phyloP scores from a whole-genome alignment of 1,140 invertebrate species.

The Cotesia vestalis region DNA sequence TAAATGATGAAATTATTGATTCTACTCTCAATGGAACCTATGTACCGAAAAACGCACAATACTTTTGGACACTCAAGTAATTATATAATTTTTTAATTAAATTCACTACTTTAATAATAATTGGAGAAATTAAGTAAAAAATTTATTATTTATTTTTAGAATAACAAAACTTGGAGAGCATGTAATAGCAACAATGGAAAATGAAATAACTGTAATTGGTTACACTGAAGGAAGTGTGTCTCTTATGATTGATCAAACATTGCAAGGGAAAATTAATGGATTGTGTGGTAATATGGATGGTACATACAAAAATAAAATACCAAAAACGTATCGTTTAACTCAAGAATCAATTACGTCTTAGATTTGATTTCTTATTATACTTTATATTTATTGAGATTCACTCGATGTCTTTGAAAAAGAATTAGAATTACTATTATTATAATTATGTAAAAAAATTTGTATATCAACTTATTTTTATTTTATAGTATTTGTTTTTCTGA shows the following conservation, averaged over 20 bases:
- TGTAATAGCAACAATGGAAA: constrained; percentile 36
- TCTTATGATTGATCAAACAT: constrained; percentile 21
- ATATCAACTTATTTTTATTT: no score
- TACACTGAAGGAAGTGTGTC: constrained; percentile 38
- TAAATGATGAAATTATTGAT: constrained; percentile 42
- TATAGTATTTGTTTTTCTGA: no score
- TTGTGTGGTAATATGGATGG: constrained; percentile 47
- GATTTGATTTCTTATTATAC: no score
- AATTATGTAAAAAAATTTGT: no score
- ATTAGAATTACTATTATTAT: no score
- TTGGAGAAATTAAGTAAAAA: no score
- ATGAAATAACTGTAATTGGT: constrained; percentile 31
- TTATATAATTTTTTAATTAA: no score
- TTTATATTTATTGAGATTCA: background rate
- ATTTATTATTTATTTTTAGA: constrained; percentile 24
- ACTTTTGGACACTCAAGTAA: no score
- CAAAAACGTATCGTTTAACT: background rate
- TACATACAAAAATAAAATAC: constrained; percentile 20
- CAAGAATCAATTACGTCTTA: background rate
- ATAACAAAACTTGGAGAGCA: constrained; percentile 36
- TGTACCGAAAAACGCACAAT: background rate
- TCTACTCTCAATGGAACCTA: background rate
- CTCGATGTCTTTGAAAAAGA: no score
- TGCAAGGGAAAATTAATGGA: constrained; percentile 44
- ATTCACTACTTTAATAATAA: no score